A percentile compares a stretch with the other conserved stretches of the same genome.
These are phyloP conservation scores for Machaerirhynchus nigripectus DNA, from an alignment of 2,113 vertebrate genomes.

Conservation along the genomic window DNA sequence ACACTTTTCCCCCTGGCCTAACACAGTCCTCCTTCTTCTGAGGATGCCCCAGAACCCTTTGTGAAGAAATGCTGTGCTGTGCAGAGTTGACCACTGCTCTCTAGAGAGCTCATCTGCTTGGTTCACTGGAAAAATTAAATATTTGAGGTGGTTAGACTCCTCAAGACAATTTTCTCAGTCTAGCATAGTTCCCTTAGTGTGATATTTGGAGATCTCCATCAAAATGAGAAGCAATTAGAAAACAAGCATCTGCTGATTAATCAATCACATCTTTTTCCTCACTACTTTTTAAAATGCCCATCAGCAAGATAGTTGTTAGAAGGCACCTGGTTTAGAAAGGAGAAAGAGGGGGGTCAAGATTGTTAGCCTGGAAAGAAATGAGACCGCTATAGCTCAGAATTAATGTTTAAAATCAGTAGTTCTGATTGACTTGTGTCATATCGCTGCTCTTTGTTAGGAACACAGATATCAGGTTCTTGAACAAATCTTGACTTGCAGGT, in stretches of 20 bases:
- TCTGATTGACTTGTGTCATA: neutral
- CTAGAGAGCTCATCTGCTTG: neutral
- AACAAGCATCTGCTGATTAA: neutral
- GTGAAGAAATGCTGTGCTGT: neutral
- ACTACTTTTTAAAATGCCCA: neutral
- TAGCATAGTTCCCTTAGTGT: neutral
- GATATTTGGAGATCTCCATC: neutral
- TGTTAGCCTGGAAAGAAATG: neutral
- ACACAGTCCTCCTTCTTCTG: neutral
- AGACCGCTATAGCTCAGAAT: neutral
- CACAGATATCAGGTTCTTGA: neutral
- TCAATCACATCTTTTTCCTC: neutral
- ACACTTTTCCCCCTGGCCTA: rapidly evolving
- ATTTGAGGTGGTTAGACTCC: neutral
- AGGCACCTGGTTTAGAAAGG: neutral
- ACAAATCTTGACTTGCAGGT: neutral
- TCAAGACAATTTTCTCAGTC: neutral
- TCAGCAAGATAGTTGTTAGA: neutral
- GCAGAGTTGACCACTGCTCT: neutral
- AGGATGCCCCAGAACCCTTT: neutral
- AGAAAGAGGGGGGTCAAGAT: neutral
- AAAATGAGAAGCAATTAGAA: neutral
- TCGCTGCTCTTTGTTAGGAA: neutral
- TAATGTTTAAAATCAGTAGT: neutral
- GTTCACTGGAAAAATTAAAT: neutral